Base-by-base conservation (phyloP, 1,140 invertebrate genomes). In the Caenorhabditis remanei region DNA sequence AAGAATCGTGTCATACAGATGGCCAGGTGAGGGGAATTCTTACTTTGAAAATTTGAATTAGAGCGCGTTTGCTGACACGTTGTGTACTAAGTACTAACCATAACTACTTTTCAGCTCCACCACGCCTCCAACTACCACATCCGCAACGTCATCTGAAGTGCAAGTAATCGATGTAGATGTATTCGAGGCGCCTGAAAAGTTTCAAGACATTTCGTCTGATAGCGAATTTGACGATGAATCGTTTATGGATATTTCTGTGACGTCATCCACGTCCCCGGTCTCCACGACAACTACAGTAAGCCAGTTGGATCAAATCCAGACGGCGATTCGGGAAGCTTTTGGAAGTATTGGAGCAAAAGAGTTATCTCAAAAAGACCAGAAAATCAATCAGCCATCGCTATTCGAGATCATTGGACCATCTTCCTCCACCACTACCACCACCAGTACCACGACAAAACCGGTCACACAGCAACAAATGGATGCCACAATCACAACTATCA, bases 121-220 rank as follows among this genome's bases (percentile, higher is more conserved):
- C 11, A 40, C 65, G 14, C 7, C 4, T 58, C 56, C 56, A n/a
- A 58, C 56, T 9, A 21, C 71, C 46, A 79, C 71, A 21, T 53
- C 71, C 2, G 5, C 67, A 19, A 65, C 32, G 61, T 48, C 67
- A 53, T 79, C 71, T 50, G 40, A 79, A 50, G n/a, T 50, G 8
- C 43, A 79, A 43, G n/a, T 53, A 50, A 79, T 79, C 46, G 71
- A 79, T 24, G 41, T 79, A 9, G 71, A 79, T 46, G 71, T 79
- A 9, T 79, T 79, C 46, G 71, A 79, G 46, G 43, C 71, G 4
- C 71, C 71, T 7, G 71, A 79, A 14, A 48, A 79, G 40, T 79
- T 79, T 24, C 46, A 79, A 50, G 71, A 79, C 9, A 53, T 79
- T 16, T 79, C 71, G 0, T 2, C 2, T 11, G 71, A 53, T 50